Conservation (phyloP, 2,797 vertebrate species). For the Catharus ustulatus region DNA sequence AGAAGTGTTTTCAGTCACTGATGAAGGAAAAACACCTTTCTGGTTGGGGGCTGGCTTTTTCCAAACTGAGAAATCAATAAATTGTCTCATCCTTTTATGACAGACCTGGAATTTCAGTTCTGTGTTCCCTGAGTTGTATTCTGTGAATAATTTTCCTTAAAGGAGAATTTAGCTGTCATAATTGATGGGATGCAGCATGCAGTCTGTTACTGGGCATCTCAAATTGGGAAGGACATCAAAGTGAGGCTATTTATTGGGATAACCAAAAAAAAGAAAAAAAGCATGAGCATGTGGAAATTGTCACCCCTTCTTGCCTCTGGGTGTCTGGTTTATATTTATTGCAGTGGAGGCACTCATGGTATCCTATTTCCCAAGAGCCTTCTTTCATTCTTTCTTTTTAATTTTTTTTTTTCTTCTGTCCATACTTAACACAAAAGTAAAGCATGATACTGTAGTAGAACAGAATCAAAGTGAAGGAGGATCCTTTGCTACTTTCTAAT, state of each 20-base stretch:
- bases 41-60: conserved; percentile 16
- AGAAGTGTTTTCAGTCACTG: conserved; percentile 19
- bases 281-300: not conserved
- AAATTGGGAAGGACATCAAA: not conserved
- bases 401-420: not conserved
- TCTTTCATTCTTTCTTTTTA: not conserved
- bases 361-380: not conserved
- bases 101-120: not conserved
- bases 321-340: not conserved
- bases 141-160: not conserved
- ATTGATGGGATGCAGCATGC: not conserved
- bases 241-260: not conserved
- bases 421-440: not conserved
- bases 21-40: conserved; percentile 41
- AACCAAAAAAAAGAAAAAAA: not conserved
- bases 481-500: not conserved
- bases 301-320: not conserved
- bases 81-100: not conserved
- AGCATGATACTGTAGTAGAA: not conserved
- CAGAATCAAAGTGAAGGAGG: not conserved
- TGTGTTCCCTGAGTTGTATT: not conserved
- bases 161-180: not conserved
- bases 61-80: not conserved
- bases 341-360: not conserved
- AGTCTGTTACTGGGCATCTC: not conserved